Base-by-base conservation (phyloP, 2,797 vertebrate species). In the Platyrinchus mystaceus region DNA sequence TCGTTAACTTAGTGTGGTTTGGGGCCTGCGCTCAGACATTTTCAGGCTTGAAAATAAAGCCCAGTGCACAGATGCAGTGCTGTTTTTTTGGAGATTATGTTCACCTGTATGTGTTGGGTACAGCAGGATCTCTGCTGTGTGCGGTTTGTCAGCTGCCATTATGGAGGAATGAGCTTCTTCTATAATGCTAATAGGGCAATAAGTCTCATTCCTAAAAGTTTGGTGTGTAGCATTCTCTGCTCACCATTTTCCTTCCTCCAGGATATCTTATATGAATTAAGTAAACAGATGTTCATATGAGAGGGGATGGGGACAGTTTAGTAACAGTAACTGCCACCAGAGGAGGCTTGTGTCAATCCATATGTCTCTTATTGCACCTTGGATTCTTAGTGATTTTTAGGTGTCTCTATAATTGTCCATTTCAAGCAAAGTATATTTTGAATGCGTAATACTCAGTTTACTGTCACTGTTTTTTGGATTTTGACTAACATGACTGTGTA, bases 101-200 rank as follows among this genome's bases (percentile, higher is more conserved):
- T 46, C 9, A 18, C 9, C 7, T 26, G 19, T 23, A 2, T 17
- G 16, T 26, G 7, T 10, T 23, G 37, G 56, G 14, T 26, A 9
- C 7, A 7, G 12, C 41, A 66, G 16, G 21, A 46, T 62, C 23
- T 69, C 4, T 21, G 41, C 52, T 50, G 36, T 7, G 11, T 70
- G 32, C 41, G 13, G 1, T 56, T 62, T 70, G 20, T 70, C 43
- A 46, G 62, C 58, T 78, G 58, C 34, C 14, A 1, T 18, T 32
- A 19, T 10, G 24, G 7, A 77, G 17, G 24, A 49, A 19, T 26
- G 17, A 43, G 10, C 32, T 70, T 21, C 34, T 76, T 64, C 34
- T 69, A 0, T 24, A 27, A n/a, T 4, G 17, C 11, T 52, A 10
- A 11, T 21, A 12, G n/a, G 11, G 12, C 37, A 41, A 0, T 36